Percentiles rank a stretch among this genome's conserved stretches.
These are phyloP conservation scores for Chamaetylas fuelleborni DNA, from an alignment of 2,113 vertebrate genomes.

Conservation along the genomic window DNA sequence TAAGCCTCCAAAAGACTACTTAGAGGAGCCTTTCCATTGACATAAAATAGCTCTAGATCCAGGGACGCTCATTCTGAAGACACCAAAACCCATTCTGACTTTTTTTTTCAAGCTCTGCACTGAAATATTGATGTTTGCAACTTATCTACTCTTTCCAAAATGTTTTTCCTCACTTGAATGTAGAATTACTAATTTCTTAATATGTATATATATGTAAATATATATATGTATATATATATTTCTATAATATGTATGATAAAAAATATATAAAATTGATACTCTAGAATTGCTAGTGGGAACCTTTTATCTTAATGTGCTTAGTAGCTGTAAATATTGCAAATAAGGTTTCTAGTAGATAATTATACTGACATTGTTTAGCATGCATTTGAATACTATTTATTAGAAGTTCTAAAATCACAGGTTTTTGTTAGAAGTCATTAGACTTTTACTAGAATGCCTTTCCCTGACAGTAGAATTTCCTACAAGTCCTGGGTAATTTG, in stretches of 20 bases:
- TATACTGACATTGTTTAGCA: background rate
- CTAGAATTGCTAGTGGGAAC: background rate
- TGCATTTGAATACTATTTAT: background rate
- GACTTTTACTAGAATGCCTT: background rate
- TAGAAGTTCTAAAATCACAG: background rate
- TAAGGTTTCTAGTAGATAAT: background rate
- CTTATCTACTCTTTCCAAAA: background rate
- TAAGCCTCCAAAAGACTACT: conserved; percentile 21
- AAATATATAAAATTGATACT: background rate
- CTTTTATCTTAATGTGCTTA: background rate
- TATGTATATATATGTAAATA: too few relatives aligned
- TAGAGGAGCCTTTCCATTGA: conserved; percentile 28
- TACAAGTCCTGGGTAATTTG: background rate
- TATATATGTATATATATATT: too few relatives aligned
- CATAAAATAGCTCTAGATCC: conserved; percentile 5
- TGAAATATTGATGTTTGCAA: background rate
- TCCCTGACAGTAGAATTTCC: background rate
- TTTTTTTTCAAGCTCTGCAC: background rate
- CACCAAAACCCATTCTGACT: background rate
- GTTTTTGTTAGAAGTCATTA: background rate
- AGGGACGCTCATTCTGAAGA: background rate
- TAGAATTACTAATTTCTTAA: background rate
- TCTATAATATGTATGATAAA: background rate
- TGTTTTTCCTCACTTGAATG: background rate
- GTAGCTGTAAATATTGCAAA: background rate